A percentile compares a stretch with the other conserved stretches of the same genome.
These are phyloP conservation scores for Mus spicilegus DNA, from an alignment of 2,113 vertebrate species.

Conservation along the genomic window DNA sequence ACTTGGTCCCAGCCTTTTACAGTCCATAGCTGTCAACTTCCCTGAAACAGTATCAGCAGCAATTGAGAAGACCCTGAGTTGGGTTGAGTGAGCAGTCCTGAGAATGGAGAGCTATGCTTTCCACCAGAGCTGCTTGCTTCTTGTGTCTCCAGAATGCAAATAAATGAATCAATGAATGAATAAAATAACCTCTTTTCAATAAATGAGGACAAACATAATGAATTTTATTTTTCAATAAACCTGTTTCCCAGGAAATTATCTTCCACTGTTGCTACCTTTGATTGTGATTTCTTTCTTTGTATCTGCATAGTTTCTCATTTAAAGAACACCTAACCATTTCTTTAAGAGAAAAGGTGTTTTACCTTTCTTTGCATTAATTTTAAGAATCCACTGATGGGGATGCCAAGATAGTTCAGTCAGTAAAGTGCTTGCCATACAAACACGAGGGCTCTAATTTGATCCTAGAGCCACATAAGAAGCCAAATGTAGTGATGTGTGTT, in stretches of 20 bases:
- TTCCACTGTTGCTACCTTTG: background rate
- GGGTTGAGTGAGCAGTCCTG: background rate
- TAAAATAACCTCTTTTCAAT: background rate
- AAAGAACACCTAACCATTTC: conserved; percentile 2
- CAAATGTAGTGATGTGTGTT: background rate
- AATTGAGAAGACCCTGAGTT: background rate
- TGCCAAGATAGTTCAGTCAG: background rate
- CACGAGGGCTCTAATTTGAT: background rate
- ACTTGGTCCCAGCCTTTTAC: background rate
- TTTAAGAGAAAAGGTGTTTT: background rate
- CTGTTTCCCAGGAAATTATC: conserved; percentile 24
- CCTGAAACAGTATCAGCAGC: background rate
- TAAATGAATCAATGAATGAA: too few relatives aligned
- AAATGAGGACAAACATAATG: conserved; percentile 52
- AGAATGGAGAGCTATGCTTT: background rate
- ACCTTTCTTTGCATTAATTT: background rate
- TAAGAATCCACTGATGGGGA: background rate
- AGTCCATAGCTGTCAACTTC: background rate
- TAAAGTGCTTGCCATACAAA: background rate
- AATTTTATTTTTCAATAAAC: background rate
- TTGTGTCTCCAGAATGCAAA: conserved; percentile 5
- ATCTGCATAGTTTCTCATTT: background rate
- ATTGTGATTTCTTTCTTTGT: background rate
- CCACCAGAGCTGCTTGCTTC: conserved; percentile 49
- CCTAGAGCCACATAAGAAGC: background rate